phyloP scores from a whole-genome alignment of 2,888 invertebrate genomes.

The Campopleginae sp. region DNA sequence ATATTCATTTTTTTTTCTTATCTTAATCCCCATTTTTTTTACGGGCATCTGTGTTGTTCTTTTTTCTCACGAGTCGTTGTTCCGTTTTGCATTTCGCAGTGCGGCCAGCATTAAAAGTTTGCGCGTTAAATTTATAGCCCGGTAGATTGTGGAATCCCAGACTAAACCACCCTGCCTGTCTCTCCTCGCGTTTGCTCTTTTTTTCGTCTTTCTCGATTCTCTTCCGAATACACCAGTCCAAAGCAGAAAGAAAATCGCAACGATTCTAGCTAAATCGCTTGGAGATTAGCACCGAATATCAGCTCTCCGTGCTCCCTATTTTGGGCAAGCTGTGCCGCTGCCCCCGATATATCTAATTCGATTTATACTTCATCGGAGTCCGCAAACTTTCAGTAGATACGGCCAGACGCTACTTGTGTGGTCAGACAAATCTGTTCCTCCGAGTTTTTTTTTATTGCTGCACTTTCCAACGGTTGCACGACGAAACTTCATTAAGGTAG shows the following conservation, averaged over 20 bases:
- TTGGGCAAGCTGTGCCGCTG: neutral
- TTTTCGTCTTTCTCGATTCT: neutral
- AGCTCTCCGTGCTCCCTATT: slow-evolving; percentile 34
- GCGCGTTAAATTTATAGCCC: slow-evolving; percentile 48
- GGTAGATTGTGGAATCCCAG: slow-evolving; percentile 52
- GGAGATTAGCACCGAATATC: slow-evolving; percentile 53
- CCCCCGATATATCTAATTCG: slow-evolving; percentile 14
- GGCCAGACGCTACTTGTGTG: neutral
- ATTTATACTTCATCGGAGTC: slow-evolving; percentile 10
- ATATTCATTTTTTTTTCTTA: neutral
- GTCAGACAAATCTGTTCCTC: neutral
- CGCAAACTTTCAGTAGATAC: neutral
- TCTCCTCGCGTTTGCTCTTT: neutral
- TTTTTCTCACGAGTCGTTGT: slow-evolving; percentile 33
- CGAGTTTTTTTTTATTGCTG: neutral
- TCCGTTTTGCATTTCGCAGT: slow-evolving; percentile 59
- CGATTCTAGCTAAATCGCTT: slow-evolving; percentile 29
- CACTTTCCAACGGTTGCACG: neutral
- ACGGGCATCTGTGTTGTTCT: neutral
- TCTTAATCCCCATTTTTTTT: no score
- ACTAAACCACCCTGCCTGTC: slow-evolving; percentile 18
- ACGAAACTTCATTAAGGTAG: neutral
- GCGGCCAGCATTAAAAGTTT: slow-evolving; percentile 60
- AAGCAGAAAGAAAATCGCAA: slow-evolving; percentile 41
- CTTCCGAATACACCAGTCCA: neutral